Evolutionary conservation across 2,113 vertebrate genomes (phyloP), one percentile per base, ranked within the genome.

Genomic region (Ploceus nigricollis): DNA sequence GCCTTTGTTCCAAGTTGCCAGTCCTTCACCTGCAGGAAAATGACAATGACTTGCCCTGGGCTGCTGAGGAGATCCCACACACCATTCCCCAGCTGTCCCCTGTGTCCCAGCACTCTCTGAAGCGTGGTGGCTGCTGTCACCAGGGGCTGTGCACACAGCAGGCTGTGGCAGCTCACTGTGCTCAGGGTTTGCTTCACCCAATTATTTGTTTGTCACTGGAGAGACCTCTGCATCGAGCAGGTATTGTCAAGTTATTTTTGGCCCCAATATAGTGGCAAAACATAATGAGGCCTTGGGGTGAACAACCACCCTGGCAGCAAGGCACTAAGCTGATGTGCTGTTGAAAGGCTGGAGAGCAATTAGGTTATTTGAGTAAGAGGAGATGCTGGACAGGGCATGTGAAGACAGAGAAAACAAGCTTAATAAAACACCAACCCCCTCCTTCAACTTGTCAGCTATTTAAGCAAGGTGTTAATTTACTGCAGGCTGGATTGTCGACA

Each of bases 131-230:
- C 96, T 95, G 96, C 24, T 69, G 89, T 31, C 91, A 95, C 96
- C 85, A 93, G 60, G 91, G 97, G 97, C 97, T 97, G 95, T 78
- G 89, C 78, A 73, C 89, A 30, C 53, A n/a, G 79, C 40, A 42
- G 73, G 31, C 70, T 28, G 73, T 91, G 97, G 95, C 97, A 97
- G 95, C 97, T 94, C 95, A 48, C 42, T 65, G 94, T 79, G 65
- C 97, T 93, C 64, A 42, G 86, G 94, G 94, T 97, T 98, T 97
- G 98, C 98, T 98, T 97, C 98, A 96, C 97, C 98, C 98, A 98
- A 98, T 98, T 98, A 99, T 97, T 97, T 98, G 97, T 79, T 97
- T 98, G 98, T 98, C 98, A 94, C 92, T 97, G 97, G 87, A 91
- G 78, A 97, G 97, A 97, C 97, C 96, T 96, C 57, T 64, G 66